phyloP scores from a whole-genome alignment of 2,888 invertebrate genomes.

The Zelleria hepariella region DNA sequence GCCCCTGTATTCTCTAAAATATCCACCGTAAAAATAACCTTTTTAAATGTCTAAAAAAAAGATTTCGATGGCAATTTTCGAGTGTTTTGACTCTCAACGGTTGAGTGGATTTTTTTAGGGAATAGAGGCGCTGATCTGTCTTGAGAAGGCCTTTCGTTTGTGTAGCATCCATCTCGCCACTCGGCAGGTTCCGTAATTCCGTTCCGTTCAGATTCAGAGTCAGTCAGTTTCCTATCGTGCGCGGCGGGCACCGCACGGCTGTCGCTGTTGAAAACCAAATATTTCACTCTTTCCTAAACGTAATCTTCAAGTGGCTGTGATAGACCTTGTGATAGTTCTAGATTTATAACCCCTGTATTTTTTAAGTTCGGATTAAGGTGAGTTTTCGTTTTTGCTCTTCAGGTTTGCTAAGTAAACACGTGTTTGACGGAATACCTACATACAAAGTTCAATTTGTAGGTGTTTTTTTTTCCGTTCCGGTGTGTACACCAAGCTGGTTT shows the following conservation, averaged over 20 bases:
- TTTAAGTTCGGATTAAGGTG: neutral
- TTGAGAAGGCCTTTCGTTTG: neutral
- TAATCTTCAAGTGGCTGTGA: conserved; percentile 5
- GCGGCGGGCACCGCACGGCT: conserved; percentile 32
- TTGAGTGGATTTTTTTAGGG: too few relatives aligned
- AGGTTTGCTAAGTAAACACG: neutral
- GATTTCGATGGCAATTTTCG: too few relatives aligned
- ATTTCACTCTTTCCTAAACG: neutral
- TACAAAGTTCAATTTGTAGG: conserved; percentile 1
- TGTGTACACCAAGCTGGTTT: neutral
- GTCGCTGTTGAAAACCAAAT: neutral
- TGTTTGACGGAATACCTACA: neutral
- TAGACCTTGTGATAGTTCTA: conserved; percentile 5
- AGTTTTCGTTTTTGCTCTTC: neutral
- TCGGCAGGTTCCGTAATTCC: neutral
- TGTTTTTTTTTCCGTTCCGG: neutral
- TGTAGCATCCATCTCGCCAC: neutral
- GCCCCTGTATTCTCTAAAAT: too few relatives aligned
- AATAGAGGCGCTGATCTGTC: neutral
- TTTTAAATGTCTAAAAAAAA: too few relatives aligned
- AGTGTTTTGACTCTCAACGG: too few relatives aligned
- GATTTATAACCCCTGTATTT: neutral
- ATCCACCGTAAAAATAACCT: too few relatives aligned
- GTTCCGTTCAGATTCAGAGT: too few relatives aligned
- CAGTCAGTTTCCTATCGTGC: conserved; percentile 50